These are phyloP conservation scores for Drosophila glabriapex DNA, from an alignment of 2,888 invertebrate species.

Conservation along the genomic window DNA sequence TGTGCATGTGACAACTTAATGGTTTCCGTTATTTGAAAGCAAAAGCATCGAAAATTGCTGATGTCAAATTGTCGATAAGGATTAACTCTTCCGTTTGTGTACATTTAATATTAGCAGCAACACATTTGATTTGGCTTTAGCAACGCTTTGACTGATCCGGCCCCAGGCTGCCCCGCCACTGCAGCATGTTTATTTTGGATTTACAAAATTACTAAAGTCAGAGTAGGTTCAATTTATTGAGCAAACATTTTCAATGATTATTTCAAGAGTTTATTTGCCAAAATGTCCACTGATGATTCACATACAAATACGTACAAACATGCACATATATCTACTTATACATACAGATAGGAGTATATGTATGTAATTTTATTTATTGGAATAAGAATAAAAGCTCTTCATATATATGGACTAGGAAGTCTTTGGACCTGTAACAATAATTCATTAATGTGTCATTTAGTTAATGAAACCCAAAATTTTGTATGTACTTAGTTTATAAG, in stretches of 20 bases:
- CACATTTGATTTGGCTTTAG: slow-evolving; percentile 73
- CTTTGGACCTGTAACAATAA: not conserved
- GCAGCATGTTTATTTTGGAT: slow-evolving; percentile 66
- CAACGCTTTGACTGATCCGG: slow-evolving; percentile 12
- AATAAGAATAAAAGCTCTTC: too few species aligned
- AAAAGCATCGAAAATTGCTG: slow-evolving; percentile 80
- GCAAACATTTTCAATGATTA: slow-evolving; percentile 56
- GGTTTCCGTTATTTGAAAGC: slow-evolving; percentile 80
- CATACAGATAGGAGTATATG: not conserved
- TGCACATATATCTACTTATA: not conserved
- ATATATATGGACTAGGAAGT: not conserved
- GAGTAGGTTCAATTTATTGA: slow-evolving; percentile 68
- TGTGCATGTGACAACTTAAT: slow-evolving; percentile 80
- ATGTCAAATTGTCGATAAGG: slow-evolving; percentile 81
- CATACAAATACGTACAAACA: not conserved
- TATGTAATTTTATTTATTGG: not conserved
- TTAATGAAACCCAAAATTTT: not conserved
- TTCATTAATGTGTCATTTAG: not conserved
- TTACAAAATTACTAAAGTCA: slow-evolving; percentile 66
- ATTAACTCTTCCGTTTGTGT: slow-evolving; percentile 79
- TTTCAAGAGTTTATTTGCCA: slow-evolving; percentile 23
- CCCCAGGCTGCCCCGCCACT: not conserved
- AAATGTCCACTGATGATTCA: slow-evolving; percentile 10
- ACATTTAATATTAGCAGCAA: slow-evolving; percentile 77
- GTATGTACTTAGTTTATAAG: not conserved